phyloP scores from a whole-genome alignment of 2,797 vertebrate species.

The Phyllotis vaccarum region DNA sequence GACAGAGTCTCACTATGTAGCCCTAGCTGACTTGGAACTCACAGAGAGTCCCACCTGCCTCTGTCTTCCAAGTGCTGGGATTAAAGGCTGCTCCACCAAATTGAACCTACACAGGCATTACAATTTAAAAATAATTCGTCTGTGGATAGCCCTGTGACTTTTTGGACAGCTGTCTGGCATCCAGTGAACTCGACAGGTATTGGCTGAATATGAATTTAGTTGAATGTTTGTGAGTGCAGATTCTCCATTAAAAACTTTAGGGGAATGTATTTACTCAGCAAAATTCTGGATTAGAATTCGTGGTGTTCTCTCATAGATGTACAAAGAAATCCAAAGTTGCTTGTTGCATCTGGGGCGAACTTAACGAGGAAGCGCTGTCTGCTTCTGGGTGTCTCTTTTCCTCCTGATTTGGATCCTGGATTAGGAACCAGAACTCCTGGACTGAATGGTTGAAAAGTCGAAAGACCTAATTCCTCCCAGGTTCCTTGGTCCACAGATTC shows the following conservation, averaged over 20 bases:
- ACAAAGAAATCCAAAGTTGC: neutral
- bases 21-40: neutral
- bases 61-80: neutral
- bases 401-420: neutral
- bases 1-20: neutral
- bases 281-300: neutral
- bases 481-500: no score
- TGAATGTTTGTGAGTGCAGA: constrained; percentile 36
- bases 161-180: constrained; percentile 6
- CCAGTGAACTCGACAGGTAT: constrained; percentile 34
- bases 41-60: neutral
- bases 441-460: neutral
- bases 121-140: constrained; percentile 30
- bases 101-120: neutral
- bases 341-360: neutral
- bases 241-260: neutral
- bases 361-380: neutral
- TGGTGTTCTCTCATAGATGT: neutral
- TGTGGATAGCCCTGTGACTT: neutral
- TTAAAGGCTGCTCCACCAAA: neutral
- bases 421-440: neutral
- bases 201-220: constrained; percentile 33
- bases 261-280: neutral
- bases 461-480: neutral
- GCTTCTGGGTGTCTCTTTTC: constrained; percentile 9